Evolutionary conservation across 1,140 invertebrate species (phyloP), one percentile per base, ranked within the genome.

Genomic region (Drosophila rufa): DNA sequence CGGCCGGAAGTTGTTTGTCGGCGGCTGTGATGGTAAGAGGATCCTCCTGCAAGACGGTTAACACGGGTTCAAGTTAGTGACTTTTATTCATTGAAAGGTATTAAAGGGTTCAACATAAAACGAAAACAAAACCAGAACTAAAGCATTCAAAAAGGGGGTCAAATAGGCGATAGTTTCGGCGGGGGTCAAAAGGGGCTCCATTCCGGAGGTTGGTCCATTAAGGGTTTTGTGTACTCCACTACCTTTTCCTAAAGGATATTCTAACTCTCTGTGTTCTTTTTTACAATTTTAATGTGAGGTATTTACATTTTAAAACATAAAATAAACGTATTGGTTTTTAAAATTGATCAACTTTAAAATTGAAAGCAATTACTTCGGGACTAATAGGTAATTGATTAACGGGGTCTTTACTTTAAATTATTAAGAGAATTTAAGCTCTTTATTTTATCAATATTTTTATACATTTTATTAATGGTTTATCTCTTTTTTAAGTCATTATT

Each of bases 1-100:
- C 89, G 71, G 17, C 56, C 78, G 45, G 84, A 79, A 50, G 80
- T 73, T 59, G 80, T 80, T 33, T 91, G 92, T 25, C 92, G 91
- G 42, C 92, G 86, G 66, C 75, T 80, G 50, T 93, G 92, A 79
- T 91, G 91, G 76, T 92, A 93, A 56, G 92, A 82, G 69, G 83
- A 75, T 71, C 83, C 91, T 82, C 83, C 86, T 91, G 82, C 68
- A 92, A 91, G 55, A 91, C 25, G 68, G 60, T 57, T 38, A 82
- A 80, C 65, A 78, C 68, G 48, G 56, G 38, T 30, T 9, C 3
- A 12, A 45, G 62, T 69, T 53, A 75, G 50, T 25, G 15, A 36
- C 12, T 22, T 50, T 17, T 36, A 62, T 30, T 51, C 15, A 46
- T 45, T 8, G 3, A 25, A 11, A 17, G 15, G 17, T 8, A 15